Conservation (phyloP, 2,888 invertebrate species). For the Polydrusus cervinus region DNA sequence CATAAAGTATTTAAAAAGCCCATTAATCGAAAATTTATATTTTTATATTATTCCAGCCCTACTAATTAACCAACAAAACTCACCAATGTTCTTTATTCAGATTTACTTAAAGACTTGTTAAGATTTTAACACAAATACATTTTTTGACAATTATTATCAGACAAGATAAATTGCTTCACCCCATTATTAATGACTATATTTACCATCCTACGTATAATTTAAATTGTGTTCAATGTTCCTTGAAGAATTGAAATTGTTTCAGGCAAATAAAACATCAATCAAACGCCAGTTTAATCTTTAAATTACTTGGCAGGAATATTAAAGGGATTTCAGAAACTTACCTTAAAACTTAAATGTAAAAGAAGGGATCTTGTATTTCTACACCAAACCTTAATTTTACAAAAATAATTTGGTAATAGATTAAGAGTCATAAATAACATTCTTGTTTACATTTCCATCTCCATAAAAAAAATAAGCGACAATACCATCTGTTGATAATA, state of each 20-base stretch:
- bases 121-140: constrained; percentile 10
- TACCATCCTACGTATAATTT: constrained; percentile 13
- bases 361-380: not conserved
- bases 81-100: constrained; percentile 3
- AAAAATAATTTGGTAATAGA: too few species aligned
- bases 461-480: too few species aligned
- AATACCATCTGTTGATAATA: too few species aligned
- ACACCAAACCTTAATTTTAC: too few species aligned
- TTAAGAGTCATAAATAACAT: too few species aligned
- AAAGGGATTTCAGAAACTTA: not conserved
- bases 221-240: constrained; percentile 22
- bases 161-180: constrained; percentile 18
- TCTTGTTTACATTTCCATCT: too few species aligned
- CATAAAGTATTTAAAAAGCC: too few species aligned
- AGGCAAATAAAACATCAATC: constrained; percentile 24
- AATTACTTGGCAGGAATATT: constrained; percentile 11
- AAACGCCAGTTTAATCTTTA: constrained; percentile 17
- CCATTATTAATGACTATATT: constrained; percentile 14
- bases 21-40: too few species aligned
- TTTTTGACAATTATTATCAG: constrained; percentile 23
- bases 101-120: constrained; percentile 19
- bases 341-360: not conserved
- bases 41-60: not conserved
- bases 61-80: not conserved
- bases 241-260: constrained; percentile 22